These are phyloP conservation scores for Acrocephalus kingi DNA, from an alignment of 2,113 vertebrate species.

Conservation along the genomic window DNA sequence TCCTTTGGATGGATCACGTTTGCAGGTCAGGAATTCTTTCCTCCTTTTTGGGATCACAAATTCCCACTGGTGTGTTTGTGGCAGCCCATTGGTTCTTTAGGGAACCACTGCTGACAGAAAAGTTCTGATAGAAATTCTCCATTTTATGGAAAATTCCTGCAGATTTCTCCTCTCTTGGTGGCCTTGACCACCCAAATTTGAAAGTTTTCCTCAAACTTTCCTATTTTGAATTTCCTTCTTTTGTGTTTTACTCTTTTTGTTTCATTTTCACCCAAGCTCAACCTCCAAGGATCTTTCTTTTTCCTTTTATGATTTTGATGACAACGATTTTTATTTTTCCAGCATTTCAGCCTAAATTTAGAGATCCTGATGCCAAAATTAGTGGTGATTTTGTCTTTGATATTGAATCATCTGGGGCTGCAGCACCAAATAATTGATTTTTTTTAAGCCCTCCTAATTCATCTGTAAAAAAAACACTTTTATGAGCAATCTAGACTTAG, in stretches of 20 bases:
- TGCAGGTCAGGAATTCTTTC: neutral
- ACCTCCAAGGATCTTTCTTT: neutral
- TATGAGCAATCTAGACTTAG: neutral
- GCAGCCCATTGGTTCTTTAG: neutral
- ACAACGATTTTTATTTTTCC: neutral
- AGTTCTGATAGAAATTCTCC: neutral
- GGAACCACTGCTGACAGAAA: neutral
- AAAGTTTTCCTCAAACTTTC: neutral
- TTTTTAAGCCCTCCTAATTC: neutral
- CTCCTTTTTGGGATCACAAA: neutral
- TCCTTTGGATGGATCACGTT: neutral
- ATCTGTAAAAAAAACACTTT: neutral
- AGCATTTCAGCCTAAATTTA: neutral
- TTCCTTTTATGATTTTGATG: neutral
- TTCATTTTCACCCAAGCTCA: conserved; percentile 19
- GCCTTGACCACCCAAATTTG: neutral
- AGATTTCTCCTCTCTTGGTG: conserved; percentile 5
- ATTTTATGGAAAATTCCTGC: neutral
- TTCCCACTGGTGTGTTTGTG: neutral
- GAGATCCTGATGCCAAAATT: neutral
- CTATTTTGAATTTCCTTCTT: neutral
- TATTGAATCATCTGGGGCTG: neutral
- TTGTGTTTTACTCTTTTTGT: neutral
- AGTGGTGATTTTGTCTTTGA: neutral
- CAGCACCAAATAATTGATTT: neutral